Base-by-base conservation (phyloP, 2,888 invertebrate species). In the Dolomedes plantarius region DNA sequence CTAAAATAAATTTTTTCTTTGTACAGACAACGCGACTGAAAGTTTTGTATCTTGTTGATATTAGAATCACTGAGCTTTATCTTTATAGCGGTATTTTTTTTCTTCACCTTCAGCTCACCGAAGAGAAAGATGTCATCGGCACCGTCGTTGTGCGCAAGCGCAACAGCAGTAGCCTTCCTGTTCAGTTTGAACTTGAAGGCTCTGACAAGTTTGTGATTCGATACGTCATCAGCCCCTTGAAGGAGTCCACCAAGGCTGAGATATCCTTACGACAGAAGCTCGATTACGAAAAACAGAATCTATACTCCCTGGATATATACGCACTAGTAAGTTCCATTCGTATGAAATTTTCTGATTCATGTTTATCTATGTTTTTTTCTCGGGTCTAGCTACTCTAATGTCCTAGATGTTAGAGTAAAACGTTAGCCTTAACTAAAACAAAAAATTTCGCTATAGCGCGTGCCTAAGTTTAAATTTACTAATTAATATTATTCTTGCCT, bases 281-380 rank as follows among this genome's bases (percentile, higher is more conserved):
- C 90, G 97, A 97, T 92, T 97, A 96, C 90, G 97, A 97, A 91
- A 95, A 94, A 74, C 95, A 95, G 91, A 96, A 96, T 74, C 95
- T 97, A 93, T 96, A 96, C 92, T 95, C 95, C 90, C 92, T 97
- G 88, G 95, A 95, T n/a, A 93, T 97, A 89, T 94, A 96, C 88
- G 96, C 97, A 23, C 95, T 96, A 93, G 97, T 97, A 94, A 94
- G 95, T 93, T 16, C 29, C 11, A 11, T 32, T 39, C 72, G n/a
- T n/a, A n/a, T n/a, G n/a, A n/a, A n/a, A n/a, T n/a, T n/a, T n/a
- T n/a, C n/a, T n/a, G n/a, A n/a, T n/a, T n/a, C n/a, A n/a, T n/a
- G n/a, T n/a, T 36, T n/a, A 1, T 29, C 28, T 16, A 23, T 32
- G 11, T 67, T 67, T n/a, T n/a, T n/a, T n/a, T n/a, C n/a, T n/a